A percentile compares a stretch with the other conserved stretches of the same genome.
phyloP scores from a whole-genome alignment of 2,888 invertebrate species.

The Macroteleia sp. region DNA sequence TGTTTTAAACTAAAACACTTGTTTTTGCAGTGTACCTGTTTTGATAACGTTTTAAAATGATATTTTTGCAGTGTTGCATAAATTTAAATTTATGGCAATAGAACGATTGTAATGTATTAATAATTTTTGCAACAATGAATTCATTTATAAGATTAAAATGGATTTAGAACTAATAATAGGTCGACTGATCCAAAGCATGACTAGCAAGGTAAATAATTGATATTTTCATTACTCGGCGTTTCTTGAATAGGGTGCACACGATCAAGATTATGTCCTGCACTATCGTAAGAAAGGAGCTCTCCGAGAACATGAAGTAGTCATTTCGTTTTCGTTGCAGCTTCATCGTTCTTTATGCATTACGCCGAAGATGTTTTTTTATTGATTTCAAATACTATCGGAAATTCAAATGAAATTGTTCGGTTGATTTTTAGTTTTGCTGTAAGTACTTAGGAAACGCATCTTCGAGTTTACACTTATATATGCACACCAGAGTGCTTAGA shows the following conservation, averaged over 20 bases:
- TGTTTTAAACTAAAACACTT: no score
- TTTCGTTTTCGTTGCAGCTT: conserved; percentile 18
- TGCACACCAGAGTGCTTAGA: conserved; percentile 36
- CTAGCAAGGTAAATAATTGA: conserved; percentile 7
- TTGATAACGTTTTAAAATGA: no score
- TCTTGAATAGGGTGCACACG: conserved; percentile 9
- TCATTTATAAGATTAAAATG: no score
- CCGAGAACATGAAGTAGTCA: conserved; percentile 4
- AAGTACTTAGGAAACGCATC: conserved; percentile 20
- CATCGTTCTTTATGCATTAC: conserved; percentile 13
- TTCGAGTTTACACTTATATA: conserved; percentile 7
- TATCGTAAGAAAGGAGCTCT: conserved; percentile 7
- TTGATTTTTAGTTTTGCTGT: conserved; percentile 8
- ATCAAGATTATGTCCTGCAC: conserved; percentile 8
- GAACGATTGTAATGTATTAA: no score
- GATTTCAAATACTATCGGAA: conserved; percentile 35
- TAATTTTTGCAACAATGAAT: no score
- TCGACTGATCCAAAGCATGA: not conserved
- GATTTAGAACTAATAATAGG: no score
- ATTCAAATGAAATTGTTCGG: conserved; percentile 30
- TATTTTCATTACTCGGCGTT: conserved; percentile 17
- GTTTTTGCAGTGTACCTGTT: no score
- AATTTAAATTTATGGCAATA: no score
- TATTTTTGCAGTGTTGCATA: no score
- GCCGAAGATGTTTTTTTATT: conserved; percentile 26